Percentiles rank a stretch among this genome's conserved stretches.
Evolutionary conservation across 2,113 vertebrate genomes (phyloP).

Genomic region (Leptosomus discolor): DNA sequence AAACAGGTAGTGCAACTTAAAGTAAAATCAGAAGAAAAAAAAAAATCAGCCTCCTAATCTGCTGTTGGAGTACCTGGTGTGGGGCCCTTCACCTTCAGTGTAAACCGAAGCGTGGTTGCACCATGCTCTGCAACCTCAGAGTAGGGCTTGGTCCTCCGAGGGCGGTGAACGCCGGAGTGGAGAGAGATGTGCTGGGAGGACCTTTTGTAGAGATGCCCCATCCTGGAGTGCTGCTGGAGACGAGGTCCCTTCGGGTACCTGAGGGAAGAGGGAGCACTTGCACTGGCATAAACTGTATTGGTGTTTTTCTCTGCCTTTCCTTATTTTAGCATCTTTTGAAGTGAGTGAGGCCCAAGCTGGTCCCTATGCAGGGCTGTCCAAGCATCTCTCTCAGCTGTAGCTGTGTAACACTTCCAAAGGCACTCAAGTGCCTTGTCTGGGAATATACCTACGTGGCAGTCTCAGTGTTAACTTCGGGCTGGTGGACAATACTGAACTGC

Average conservation of each 20-base stretch:
- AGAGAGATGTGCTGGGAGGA: background rate
- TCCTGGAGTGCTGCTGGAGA: background rate
- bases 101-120: background rate
- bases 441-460: background rate
- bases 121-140: background rate
- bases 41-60: background rate
- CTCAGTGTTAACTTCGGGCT: background rate
- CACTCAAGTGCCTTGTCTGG: background rate
- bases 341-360: background rate
- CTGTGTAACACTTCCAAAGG: background rate
- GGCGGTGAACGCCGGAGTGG: rapidly evolving
- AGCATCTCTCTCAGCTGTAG: background rate
- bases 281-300: no score
- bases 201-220: background rate
- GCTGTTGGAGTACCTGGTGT: background rate
- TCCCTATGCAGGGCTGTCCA: background rate
- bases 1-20: no score
- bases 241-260: rapidly evolving
- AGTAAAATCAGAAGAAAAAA: background rate
- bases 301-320: background rate
- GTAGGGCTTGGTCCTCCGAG: background rate
- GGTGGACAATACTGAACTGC: background rate
- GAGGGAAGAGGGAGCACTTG: background rate
- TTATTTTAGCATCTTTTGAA: no score
- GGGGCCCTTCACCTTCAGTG: background rate